These are phyloP conservation scores for Orthosia gothica DNA, from an alignment of 2,888 invertebrate genomes.

Conservation along the genomic window DNA sequence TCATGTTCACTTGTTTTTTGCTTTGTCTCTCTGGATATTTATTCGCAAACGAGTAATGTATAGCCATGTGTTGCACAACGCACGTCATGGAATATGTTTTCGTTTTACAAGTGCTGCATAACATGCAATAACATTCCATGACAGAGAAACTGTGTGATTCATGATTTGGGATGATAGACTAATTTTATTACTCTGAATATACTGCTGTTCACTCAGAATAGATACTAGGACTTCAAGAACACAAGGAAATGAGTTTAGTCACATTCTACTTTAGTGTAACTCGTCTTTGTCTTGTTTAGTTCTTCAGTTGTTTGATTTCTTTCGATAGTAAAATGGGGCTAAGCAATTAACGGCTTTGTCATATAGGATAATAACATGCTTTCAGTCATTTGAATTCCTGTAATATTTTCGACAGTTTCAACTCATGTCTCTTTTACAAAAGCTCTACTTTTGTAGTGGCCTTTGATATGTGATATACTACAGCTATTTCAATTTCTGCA, in stretches of 20 bases:
- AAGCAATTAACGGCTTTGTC: too few relatives aligned
- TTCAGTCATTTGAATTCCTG: background rate
- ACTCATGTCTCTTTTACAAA: background rate
- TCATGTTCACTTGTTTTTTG: slow-evolving; percentile 68
- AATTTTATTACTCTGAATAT: slow-evolving; percentile 21
- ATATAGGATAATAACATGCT: too few relatives aligned
- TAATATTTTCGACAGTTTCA: background rate
- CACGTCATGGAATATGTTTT: slow-evolving; percentile 57
- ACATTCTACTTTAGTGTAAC: background rate
- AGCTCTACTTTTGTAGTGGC: background rate
- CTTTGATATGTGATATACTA: background rate
- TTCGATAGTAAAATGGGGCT: background rate
- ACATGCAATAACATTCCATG: slow-evolving; percentile 30
- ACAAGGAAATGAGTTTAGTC: background rate
- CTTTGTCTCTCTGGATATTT: slow-evolving; percentile 67
- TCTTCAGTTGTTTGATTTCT: background rate
- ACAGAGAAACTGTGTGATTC: slow-evolving; percentile 9
- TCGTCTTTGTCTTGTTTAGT: background rate
- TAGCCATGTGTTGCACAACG: slow-evolving; percentile 46
- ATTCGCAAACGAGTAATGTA: slow-evolving; percentile 59
- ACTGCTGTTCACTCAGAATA: background rate
- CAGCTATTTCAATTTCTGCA: background rate
- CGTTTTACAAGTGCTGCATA: slow-evolving; percentile 44
- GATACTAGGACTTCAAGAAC: background rate
- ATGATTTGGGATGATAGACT: background rate